Evolutionary conservation across 2,797 vertebrate species (phyloP).

Genomic region (Erpetoichthys calabaricus): DNA sequence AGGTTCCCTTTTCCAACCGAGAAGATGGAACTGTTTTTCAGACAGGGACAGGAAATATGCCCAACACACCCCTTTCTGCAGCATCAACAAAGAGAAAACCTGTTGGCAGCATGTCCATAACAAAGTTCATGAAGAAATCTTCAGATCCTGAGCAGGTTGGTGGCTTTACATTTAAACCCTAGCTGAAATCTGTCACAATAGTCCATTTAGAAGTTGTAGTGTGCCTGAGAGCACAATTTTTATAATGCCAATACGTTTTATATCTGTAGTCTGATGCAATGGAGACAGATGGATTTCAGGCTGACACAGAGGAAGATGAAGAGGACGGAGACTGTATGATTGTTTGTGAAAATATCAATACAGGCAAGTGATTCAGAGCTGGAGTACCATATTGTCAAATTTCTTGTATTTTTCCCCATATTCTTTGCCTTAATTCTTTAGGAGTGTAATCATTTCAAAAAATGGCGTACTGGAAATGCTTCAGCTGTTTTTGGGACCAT

Average conservation of each 20-base stretch:
- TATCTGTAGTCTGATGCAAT: conserved; percentile 40
- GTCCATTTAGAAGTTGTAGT: background rate
- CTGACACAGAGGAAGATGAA: conserved; percentile 84
- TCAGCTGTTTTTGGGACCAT: no score
- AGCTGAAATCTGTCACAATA: background rate
- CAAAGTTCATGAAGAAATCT: conserved; percentile 84
- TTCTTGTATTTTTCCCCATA: no score
- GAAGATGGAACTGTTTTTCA: conserved; percentile 40
- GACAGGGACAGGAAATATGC: conserved; percentile 28
- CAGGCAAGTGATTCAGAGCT: conserved; percentile 38
- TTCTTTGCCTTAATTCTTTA: no score
- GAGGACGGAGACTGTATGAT: conserved; percentile 71
- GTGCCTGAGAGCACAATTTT: background rate
- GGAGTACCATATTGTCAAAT: no score
- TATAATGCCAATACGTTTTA: background rate
- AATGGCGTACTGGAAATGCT: no score
- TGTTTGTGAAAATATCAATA: conserved; percentile 38
- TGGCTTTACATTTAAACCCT: background rate
- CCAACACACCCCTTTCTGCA: conserved; percentile 37
- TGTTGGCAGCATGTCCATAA: conserved; percentile 80
- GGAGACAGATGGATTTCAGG: conserved; percentile 84
- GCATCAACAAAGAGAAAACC: conserved; percentile 63
- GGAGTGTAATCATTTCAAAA: no score
- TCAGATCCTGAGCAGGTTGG: conserved; percentile 59
- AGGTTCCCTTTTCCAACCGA: conserved; percentile 40